Base-by-base conservation (phyloP, 2,888 invertebrate genomes). In the Listrodromus nycthemerus region DNA sequence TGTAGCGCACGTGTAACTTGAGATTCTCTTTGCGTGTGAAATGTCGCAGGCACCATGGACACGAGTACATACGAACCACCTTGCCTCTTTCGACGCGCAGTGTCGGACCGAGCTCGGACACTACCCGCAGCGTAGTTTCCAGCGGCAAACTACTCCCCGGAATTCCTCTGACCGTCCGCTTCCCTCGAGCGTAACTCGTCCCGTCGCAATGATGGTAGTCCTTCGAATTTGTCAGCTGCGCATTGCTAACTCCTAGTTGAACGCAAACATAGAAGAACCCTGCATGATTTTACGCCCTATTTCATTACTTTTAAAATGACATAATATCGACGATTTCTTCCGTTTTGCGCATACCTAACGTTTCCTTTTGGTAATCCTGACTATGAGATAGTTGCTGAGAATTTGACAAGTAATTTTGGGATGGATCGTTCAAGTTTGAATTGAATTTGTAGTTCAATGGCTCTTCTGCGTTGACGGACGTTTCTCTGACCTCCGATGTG, bases 1-100 rank as follows among this genome's bases (percentile, higher is more conserved):
- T 96, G 92, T 96, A 96, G 37, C 96, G 94, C 66, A 96, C 95
- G 91, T 96, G 96, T 52, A 96, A 95, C 92, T 96, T 96, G 90
- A 96, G 93, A 92, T 96, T 96, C 86, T 93, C 93, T 84, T 92
- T 93, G 61, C 93, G 91, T 63, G 93, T 93, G 45, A 93, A 93
- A 52, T 93, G 93, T 30, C 93, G 90, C 48, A 93, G 86, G 78
- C 93, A 93, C 93, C 93, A 93, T 4, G 93, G 93, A 82, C 93
- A 93, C 27, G 93, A 92, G 79, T 92, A 93, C 93, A 92, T 92
- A 58, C 92, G 90, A 80, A 93, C 91, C 30, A 92, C 89, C 87
- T 93, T 93, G 78, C 93, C 93, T 4, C 92, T 88, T 45, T 93
- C 93, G 86, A 93, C 89, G 7, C 92, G 90, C 7, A 93, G 84